Conservation (phyloP, 1,140 invertebrate species). For the Goniozus legneri region DNA sequence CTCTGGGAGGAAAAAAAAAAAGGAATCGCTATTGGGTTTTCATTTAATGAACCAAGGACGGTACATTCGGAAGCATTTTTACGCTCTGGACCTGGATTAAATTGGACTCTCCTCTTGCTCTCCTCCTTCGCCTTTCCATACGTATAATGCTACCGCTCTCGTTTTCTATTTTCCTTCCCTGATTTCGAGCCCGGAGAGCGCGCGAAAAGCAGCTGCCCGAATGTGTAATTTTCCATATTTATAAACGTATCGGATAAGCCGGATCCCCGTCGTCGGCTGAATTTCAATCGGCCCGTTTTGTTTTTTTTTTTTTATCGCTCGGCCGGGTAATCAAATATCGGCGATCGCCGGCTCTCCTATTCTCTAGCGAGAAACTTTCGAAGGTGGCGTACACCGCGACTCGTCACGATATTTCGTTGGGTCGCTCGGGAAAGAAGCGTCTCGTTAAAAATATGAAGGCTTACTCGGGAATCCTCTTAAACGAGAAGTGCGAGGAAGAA, state of each 20-base stretch:
- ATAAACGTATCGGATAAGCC: too few relatives aligned
- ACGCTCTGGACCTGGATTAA: slow-evolving; percentile 39
- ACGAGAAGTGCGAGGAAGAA: slow-evolving; percentile 15
- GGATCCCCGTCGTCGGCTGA: too few relatives aligned
- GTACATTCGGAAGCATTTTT: slow-evolving; percentile 40
- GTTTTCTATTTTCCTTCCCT: slow-evolving; percentile 28
- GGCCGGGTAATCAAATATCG: background rate
- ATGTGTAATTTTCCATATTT: too few relatives aligned
- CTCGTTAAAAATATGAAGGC: slow-evolving; percentile 31
- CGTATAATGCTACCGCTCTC: too few relatives aligned
- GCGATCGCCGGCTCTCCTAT: background rate
- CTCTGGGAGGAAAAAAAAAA: slow-evolving; percentile 43
- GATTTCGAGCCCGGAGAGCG: too few relatives aligned
- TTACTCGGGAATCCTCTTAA: slow-evolving; percentile 30
- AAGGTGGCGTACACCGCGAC: too few relatives aligned
- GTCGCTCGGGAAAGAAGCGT: slow-evolving; percentile 8
- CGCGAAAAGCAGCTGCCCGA: too few relatives aligned
- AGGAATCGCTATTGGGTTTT: slow-evolving; percentile 47
- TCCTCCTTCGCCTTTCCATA: slow-evolving; percentile 8
- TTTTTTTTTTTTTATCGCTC: slow-evolving; percentile 6
- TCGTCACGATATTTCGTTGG: background rate
- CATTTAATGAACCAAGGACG: slow-evolving; percentile 43
- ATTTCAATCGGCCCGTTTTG: too few relatives aligned
- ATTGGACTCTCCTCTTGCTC: slow-evolving; percentile 32
- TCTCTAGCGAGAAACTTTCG: background rate